A percentile compares a stretch with the other conserved stretches of the same genome.
Conservation (phyloP, 1,140 invertebrate genomes). For the Saccostrea glomerata region DNA sequence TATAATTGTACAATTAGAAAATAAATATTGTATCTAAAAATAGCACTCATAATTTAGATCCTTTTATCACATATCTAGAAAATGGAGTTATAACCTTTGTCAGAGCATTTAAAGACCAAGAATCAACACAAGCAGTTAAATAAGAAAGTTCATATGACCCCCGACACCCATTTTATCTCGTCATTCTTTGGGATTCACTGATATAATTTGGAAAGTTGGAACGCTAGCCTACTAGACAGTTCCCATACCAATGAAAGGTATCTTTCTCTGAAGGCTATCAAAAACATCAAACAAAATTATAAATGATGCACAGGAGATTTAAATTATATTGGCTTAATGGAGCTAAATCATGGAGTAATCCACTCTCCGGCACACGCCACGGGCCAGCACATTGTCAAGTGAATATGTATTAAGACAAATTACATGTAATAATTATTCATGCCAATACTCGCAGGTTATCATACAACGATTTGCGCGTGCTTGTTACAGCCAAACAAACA, state of each 20-base stretch:
- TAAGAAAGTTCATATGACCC: neutral
- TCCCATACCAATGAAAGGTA: neutral
- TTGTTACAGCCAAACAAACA: slow-evolving; percentile 16
- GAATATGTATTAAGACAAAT: slow-evolving; percentile 15
- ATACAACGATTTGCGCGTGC: neutral
- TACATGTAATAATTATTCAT: slow-evolving; percentile 11
- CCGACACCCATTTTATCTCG: neutral
- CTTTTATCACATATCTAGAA: too few relatives aligned
- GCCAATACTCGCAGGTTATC: neutral
- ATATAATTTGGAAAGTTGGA: too few relatives aligned
- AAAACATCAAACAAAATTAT: neutral
- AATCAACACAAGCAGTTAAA: neutral
- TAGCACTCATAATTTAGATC: too few relatives aligned
- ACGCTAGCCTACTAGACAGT: too few relatives aligned
- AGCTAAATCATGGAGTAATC: neutral
- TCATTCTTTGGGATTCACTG: too few relatives aligned
- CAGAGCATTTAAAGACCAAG: too few relatives aligned
- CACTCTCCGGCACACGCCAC: neutral
- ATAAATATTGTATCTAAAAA: too few relatives aligned
- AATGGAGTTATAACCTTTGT: too few relatives aligned
- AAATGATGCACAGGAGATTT: slow-evolving; percentile 2
- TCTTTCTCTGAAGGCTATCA: neutral
- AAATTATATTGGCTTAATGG: neutral
- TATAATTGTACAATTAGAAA: too few relatives aligned
- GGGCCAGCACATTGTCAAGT: neutral